Evolutionary conservation across 2,888 invertebrate species (phyloP).

Genomic region (Eristalis arbustorum): DNA sequence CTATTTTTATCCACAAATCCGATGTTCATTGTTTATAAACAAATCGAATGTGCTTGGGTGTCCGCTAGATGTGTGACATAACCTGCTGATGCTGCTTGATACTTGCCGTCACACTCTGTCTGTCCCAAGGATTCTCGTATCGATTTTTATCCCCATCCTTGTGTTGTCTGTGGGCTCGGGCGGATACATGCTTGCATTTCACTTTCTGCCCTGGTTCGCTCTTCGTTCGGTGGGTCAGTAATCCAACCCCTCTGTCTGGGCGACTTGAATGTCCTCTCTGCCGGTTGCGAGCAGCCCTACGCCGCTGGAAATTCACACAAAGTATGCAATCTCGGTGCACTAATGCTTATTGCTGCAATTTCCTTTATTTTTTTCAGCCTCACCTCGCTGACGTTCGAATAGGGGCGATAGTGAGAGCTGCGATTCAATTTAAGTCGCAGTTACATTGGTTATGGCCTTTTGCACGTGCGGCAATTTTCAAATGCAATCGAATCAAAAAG

Average conservation of each 20-base stretch:
- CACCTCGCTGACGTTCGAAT: neutral
- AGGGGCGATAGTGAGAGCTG: neutral
- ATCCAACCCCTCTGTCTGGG: slow-evolving; percentile 12
- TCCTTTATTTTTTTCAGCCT: neutral
- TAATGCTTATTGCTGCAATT: slow-evolving; percentile 12
- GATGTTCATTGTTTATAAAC: neutral
- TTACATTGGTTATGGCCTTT: slow-evolving; percentile 18
- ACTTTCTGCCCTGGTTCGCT: slow-evolving; percentile 28
- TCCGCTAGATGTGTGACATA: neutral
- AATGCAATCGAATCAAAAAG: neutral
- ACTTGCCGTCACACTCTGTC: neutral
- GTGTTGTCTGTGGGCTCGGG: too few species aligned
- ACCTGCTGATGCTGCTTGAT: neutral
- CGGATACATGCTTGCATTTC: neutral
- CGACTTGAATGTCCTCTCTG: neutral
- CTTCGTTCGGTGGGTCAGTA: slow-evolving; percentile 42
- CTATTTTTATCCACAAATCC: neutral
- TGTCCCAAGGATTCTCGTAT: neutral
- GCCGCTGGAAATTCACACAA: slow-evolving; percentile 1
- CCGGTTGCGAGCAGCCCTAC: neutral
- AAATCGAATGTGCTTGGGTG: neutral
- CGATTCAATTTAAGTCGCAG: slow-evolving; percentile 40
- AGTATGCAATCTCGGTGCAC: slow-evolving; percentile 8
- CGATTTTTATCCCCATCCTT: neutral
- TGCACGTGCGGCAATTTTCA: slow-evolving; percentile 25